A percentile compares a stretch with the other conserved stretches of the same genome.
These are phyloP conservation scores for Bombylius major DNA, from an alignment of 2,888 invertebrate species.

Conservation along the genomic window DNA sequence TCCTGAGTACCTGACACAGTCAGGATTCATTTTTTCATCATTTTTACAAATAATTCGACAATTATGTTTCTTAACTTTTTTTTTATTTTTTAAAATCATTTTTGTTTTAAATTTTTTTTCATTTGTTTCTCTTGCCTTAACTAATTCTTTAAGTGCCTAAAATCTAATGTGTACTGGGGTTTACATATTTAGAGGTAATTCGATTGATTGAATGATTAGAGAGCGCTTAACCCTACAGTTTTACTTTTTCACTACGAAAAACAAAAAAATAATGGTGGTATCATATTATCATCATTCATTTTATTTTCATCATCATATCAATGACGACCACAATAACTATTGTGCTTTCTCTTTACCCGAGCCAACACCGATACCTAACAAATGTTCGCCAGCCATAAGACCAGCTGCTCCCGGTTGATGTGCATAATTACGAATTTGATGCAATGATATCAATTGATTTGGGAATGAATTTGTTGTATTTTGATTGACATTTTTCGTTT, in stretches of 20 bases:
- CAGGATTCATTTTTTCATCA: background rate
- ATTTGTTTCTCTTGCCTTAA: background rate
- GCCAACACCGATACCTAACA: constrained; percentile 40
- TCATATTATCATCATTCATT: too few relatives aligned
- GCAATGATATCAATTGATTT: constrained; percentile 86
- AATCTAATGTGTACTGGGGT: background rate
- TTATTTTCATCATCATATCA: background rate
- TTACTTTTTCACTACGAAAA: too few relatives aligned
- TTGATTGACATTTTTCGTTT: constrained; percentile 48
- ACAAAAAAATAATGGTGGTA: too few relatives aligned
- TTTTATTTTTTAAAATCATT: background rate
- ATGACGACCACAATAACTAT: background rate
- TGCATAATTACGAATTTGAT: constrained; percentile 93
- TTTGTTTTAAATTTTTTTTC: background rate
- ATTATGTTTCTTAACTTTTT: background rate
- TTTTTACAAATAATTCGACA: too few relatives aligned
- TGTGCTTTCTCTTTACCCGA: constrained; percentile 20
- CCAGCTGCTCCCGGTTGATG: constrained; percentile 67
- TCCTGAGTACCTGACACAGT: background rate
- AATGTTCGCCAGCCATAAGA: constrained; percentile 55
- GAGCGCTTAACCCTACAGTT: background rate
- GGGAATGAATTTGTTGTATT: constrained; percentile 64
- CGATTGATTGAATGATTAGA: background rate
- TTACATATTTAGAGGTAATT: background rate
- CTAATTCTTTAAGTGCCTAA: background rate